These are phyloP conservation scores for Parazoanthus darwini DNA, from an alignment of 92 coral and sea anemone genomes.

Conservation along the genomic window DNA sequence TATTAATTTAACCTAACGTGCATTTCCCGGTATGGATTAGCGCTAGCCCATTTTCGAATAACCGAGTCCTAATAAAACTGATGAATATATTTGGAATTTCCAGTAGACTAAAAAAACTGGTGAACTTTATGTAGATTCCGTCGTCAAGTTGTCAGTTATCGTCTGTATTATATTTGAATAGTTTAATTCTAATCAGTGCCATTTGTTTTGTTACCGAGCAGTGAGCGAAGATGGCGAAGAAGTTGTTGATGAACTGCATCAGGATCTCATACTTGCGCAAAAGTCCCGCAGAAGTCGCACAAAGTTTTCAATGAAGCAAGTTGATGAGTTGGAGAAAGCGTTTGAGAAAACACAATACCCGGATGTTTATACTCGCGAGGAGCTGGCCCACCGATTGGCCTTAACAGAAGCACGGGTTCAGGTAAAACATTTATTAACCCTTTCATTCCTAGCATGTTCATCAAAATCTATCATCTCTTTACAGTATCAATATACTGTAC, in stretches of 20 bases:
- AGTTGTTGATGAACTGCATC: background rate
- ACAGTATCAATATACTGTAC: no score
- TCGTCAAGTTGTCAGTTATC: no score
- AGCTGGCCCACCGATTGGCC: slow-evolving; percentile 92
- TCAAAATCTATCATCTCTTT: no score
- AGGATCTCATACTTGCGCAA: slow-evolving; percentile 52
- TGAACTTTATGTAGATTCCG: no score
- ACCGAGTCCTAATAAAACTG: no score
- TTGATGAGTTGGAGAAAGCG: slow-evolving; percentile 94
- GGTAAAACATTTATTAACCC: slow-evolving; percentile 52
- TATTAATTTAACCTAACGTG: no score
- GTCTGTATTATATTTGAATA: no score
- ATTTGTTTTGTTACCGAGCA: background rate
- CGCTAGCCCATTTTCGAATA: no score
- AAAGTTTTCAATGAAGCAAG: slow-evolving; percentile 81
- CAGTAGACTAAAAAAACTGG: no score
- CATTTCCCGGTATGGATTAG: no score
- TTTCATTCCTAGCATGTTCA: no score
- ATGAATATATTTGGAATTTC: no score
- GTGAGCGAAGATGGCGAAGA: slow-evolving; percentile 8
- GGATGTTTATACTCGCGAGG: slow-evolving; percentile 97
- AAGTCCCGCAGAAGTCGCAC: slow-evolving; percentile 97
- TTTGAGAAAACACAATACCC: slow-evolving; percentile 97
- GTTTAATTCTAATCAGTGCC: background rate
- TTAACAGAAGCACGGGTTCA: slow-evolving; percentile 96